Conservation (phyloP, 2,888 invertebrate genomes). For the Amblyteles armatorius region DNA sequence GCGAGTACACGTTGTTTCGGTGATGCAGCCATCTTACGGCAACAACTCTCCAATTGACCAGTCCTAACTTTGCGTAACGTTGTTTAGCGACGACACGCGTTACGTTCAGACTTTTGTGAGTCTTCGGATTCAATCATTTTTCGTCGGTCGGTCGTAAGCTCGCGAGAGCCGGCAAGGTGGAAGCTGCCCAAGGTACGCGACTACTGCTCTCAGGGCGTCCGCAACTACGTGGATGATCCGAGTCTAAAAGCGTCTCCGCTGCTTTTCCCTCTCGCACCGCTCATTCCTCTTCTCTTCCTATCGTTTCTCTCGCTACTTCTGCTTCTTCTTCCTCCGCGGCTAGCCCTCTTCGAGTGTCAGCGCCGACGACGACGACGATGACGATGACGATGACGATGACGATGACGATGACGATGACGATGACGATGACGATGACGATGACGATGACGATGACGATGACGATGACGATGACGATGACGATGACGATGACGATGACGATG, state of each 20-base stretch:
- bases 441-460: not conserved
- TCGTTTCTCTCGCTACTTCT: constrained; percentile 66
- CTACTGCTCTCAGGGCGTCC: constrained; percentile 81
- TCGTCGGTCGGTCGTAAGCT: constrained; percentile 63
- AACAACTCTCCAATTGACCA: not conserved
- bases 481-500: no score
- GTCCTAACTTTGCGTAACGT: not conserved
- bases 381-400: no score
- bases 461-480: not conserved
- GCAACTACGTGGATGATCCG: constrained; percentile 82
- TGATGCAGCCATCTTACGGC: no score
- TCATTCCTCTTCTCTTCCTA: constrained; percentile 62
- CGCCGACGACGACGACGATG: no score
- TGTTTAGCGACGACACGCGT: not conserved
- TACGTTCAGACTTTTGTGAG: not conserved
- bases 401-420: no score
- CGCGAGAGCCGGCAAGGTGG: constrained; percentile 82
- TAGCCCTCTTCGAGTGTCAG: constrained; percentile 51
- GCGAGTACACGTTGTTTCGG: not conserved
- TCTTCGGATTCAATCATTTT: constrained; percentile 36
- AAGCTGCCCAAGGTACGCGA: constrained; percentile 83
- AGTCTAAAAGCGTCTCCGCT: constrained; percentile 84
- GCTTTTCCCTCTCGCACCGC: constrained; percentile 73
- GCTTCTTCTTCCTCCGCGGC: constrained; percentile 65
- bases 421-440: no score